Evolutionary conservation across 64 coral and sea anemone species (phyloP).

Genomic region (Porites australiensis): DNA sequence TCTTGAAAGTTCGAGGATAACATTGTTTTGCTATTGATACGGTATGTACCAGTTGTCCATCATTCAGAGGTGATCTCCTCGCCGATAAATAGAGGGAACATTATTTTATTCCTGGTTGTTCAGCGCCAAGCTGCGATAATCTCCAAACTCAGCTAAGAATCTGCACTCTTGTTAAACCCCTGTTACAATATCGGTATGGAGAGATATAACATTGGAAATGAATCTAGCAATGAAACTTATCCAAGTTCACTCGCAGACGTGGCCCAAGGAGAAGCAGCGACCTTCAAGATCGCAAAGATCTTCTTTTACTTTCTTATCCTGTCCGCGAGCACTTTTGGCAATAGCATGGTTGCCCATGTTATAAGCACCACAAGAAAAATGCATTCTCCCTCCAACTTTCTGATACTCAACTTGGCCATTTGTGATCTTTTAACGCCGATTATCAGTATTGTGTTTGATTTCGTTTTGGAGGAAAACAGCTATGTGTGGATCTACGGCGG

Average conservation of each 20-base stretch:
- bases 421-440: constrained; percentile 41
- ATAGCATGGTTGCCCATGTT: constrained; percentile 34
- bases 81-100: too few relatives aligned
- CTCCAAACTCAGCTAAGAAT: too few relatives aligned
- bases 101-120: too few relatives aligned
- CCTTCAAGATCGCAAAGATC: constrained; percentile 37
- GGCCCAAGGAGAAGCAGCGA: not conserved
- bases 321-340: constrained; percentile 36
- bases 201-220: not conserved
- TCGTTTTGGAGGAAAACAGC: constrained; percentile 44
- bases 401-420: constrained; percentile 45
- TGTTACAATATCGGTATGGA: not conserved
- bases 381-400: constrained; percentile 9
- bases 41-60: too few relatives aligned
- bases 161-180: too few relatives aligned
- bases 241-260: not conserved
- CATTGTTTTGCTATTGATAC: too few relatives aligned
- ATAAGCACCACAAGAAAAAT: constrained; percentile 10
- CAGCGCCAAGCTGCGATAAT: too few relatives aligned
- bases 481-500: constrained; percentile 41
- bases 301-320: constrained; percentile 48
- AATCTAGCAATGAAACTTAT: not conserved
- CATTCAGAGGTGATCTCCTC: too few relatives aligned
- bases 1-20: too few relatives aligned
- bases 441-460: constrained; percentile 56